Base-by-base conservation (phyloP, 2,113 vertebrate genomes). In the Columba janthina region DNA sequence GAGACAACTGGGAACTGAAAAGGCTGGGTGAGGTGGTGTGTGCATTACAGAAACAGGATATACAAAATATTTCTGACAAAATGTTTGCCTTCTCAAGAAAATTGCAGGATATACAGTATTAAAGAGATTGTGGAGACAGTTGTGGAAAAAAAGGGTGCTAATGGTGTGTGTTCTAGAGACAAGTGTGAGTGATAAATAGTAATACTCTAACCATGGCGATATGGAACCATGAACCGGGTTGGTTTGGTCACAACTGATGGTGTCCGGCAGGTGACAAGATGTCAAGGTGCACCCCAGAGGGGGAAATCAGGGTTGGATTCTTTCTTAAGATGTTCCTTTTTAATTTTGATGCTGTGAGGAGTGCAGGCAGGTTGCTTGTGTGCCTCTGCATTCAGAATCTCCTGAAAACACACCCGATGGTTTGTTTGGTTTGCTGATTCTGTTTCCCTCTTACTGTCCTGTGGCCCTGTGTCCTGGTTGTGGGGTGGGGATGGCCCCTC, bases 1-100 rank as follows among this genome's bases (percentile, higher is more conserved):
- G 73, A 42, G 64, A 46, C 21, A 75, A 20, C 6, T 28, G n/a
- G 83, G 60, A 66, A 17, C 16, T 29, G 42, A 1, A 42, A 34
- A 31, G 56, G 29, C 16, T 28, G 12, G 42, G 25, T 0, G 0
- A 25, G 48, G 20, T 21, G 40, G 26, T n/a, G 1, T 6, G 15
- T 48, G 44, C 12, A 1, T 29, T 24, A 11, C 57, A 44, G 71
- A 51, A 53, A 22, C 0, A 60, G 40, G 16, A 10, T 18, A 22
- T 1, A 14, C 36, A 42, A 25, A 82, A 12, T 31, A 19, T 48
- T 66, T 24, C 26, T 16, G 15, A 42, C 36, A 36, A 29, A 72
- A 38, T 6, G 5, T 26, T 64, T 80, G 14, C 15, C 66, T 53
- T 56, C 51, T 61, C 51, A 19, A 24, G 73, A 21, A n/a, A 20